phyloP scores from a whole-genome alignment of 2,113 vertebrate species.

The Sminthopsis crassicaudata region DNA sequence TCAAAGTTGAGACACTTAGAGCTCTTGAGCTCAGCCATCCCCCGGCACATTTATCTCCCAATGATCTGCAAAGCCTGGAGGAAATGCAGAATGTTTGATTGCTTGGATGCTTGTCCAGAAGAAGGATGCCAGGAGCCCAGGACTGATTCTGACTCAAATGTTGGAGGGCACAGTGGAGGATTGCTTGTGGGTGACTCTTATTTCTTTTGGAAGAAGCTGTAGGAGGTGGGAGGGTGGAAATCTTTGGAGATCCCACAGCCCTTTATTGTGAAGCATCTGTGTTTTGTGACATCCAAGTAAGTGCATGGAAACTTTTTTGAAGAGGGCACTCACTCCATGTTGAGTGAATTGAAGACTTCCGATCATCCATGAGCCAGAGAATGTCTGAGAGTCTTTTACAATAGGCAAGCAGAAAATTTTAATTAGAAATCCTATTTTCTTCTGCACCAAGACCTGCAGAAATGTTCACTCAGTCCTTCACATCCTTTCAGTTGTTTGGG shows the following conservation, averaged over 20 bases:
- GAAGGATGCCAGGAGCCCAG: neutral
- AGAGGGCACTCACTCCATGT: neutral
- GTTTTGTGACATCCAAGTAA: neutral
- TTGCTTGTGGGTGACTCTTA: neutral
- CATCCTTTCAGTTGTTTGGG: neutral
- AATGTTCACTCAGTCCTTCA: neutral
- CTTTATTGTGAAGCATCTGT: conserved; percentile 31
- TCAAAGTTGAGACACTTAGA: conserved; percentile 6
- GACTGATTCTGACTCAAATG: conserved; percentile 15
- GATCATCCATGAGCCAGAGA: neutral
- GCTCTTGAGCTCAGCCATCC: conserved; percentile 2
- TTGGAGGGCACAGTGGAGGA: neutral
- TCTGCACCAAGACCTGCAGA: neutral
- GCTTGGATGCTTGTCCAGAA: neutral
- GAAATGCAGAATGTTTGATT: conserved; percentile 18
- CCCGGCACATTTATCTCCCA: conserved; percentile 10
- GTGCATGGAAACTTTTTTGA: conserved; percentile 40
- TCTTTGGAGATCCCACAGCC: neutral
- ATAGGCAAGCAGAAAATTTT: neutral
- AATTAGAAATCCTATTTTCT: neutral
- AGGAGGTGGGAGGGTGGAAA: neutral
- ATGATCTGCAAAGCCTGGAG: neutral
- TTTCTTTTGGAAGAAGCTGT: conserved; percentile 24
- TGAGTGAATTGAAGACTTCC: conserved; percentile 40
- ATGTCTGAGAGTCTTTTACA: neutral